Evolutionary conservation across 2,113 vertebrate species (phyloP), one percentile per base, ranked within the genome.

Genomic region (Lanius collurio): DNA sequence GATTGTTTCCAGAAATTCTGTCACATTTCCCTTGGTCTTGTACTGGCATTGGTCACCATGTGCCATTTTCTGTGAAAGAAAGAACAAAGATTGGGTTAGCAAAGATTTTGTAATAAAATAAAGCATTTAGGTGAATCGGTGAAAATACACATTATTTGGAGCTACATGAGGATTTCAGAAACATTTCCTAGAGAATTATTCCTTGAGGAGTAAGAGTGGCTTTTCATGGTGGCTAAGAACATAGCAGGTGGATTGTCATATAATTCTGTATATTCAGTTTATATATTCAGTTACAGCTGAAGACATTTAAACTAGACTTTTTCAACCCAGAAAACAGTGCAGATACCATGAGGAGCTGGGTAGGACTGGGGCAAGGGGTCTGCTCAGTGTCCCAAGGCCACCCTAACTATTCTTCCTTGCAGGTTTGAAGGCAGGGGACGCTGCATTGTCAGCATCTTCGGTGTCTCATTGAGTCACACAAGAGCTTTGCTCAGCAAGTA

Each of bases 1-100:
- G 79, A 97, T 94, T 64, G 74, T 69, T 15, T 42, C 17, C 80
- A 97, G 47, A 67, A 97, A 97, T 60, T 91, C 88, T 11, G 4
- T 59, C 55, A 81, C 80, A 5, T 67, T 87, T 62, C 85, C 94
- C 41, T 94, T 95, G 46, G 50, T 84, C 50, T 63, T 35, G 28
- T 95, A 83, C 39, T 55, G 89, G 22, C 87, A 91, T 74, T 86
- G 41, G 31, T 79, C 1, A 3, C 11, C 8, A 0, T 3, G 41
- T 63, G 63, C 11, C 57, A 94, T 56, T 23, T 14, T 70, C 97
- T 97, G 89, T 70, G 83, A 17, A 4, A 74, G 21, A 62, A 77
- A 65, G n/a, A 53, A 41, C 21, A 56, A 94, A 78, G 53, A 35
- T 8, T n/a, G 52, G 8, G 31, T 87, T 91, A 88, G 28, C 31